phyloP scores from a whole-genome alignment of 2,888 invertebrate species.

The Kuschelorhynchus macadamiae region DNA sequence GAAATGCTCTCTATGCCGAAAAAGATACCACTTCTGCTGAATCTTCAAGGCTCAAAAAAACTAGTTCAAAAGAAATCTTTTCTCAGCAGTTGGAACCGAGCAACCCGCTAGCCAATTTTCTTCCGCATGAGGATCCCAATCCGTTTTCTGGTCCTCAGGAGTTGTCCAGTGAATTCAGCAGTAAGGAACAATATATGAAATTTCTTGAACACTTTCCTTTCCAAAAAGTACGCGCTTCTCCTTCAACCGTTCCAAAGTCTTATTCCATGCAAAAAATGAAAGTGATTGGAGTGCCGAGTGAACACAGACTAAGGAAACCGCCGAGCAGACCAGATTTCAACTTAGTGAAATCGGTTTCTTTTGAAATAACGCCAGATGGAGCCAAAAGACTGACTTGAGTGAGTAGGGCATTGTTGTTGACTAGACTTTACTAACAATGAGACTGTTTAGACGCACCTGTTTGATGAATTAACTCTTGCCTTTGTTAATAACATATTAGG shows the following conservation, averaged over 20 bases:
- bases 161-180: conserved; percentile 18
- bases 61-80: not conserved
- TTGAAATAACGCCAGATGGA: conserved; percentile 63
- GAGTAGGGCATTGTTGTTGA: conserved; percentile 30
- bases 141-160: conserved; percentile 7
- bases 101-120: conserved; percentile 24
- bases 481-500: too few species aligned
- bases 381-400: conserved; percentile 62
- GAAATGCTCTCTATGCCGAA: conserved; percentile 9
- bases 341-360: conserved; percentile 61
- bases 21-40: not conserved
- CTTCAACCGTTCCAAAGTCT: conserved; percentile 8
- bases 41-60: conserved; percentile 17
- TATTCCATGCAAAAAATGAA: conserved; percentile 13
- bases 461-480: too few species aligned
- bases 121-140: conserved; percentile 20
- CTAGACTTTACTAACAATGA: conserved; percentile 33
- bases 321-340: conserved; percentile 48
- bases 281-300: conserved; percentile 26
- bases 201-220: conserved; percentile 30
- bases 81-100: conserved; percentile 3
- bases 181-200: conserved; percentile 28
- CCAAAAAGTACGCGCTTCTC: conserved; percentile 12
- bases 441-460: conserved; percentile 3
- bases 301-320: conserved; percentile 25